phyloP scores from a whole-genome alignment of 2,113 vertebrate species.

The Sapayoa aenigma region DNA sequence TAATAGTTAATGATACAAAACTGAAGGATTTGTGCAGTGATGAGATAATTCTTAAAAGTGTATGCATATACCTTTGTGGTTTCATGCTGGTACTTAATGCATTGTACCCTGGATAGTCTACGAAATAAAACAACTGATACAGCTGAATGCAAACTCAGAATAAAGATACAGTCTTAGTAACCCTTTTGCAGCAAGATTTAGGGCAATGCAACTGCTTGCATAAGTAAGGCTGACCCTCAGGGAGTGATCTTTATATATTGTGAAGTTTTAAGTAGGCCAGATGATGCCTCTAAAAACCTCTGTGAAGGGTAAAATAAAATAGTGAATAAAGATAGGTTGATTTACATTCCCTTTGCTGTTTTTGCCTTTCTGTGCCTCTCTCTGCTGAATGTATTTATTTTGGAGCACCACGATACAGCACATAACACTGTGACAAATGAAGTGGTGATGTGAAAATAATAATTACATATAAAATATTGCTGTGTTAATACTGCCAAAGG shows the following conservation, averaged over 20 bases:
- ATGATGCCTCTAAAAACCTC: background rate
- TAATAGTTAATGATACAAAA: background rate
- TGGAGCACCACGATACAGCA: background rate
- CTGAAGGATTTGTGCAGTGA: background rate
- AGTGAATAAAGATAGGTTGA: background rate
- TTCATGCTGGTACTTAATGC: background rate
- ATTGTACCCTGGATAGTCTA: background rate
- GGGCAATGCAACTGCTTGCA: background rate
- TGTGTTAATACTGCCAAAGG: background rate
- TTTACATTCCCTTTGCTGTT: background rate
- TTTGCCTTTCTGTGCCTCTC: background rate
- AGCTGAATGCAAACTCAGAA: background rate
- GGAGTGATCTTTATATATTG: background rate
- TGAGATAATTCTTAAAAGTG: background rate
- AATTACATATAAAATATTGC: background rate
- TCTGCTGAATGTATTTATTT: background rate
- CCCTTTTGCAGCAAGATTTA: background rate
- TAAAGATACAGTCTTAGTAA: background rate
- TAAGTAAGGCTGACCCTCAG: slow-evolving; percentile 11
- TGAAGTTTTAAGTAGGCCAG: slow-evolving; percentile 25
- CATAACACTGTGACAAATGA: background rate
- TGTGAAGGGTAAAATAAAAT: background rate
- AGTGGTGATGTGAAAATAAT: slow-evolving; percentile 14
- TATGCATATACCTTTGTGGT: background rate
- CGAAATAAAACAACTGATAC: background rate